A percentile compares a stretch with the other conserved stretches of the same genome.
Evolutionary conservation across 2,797 vertebrate species (phyloP).

Genomic region (Cossypha polioptera): DNA sequence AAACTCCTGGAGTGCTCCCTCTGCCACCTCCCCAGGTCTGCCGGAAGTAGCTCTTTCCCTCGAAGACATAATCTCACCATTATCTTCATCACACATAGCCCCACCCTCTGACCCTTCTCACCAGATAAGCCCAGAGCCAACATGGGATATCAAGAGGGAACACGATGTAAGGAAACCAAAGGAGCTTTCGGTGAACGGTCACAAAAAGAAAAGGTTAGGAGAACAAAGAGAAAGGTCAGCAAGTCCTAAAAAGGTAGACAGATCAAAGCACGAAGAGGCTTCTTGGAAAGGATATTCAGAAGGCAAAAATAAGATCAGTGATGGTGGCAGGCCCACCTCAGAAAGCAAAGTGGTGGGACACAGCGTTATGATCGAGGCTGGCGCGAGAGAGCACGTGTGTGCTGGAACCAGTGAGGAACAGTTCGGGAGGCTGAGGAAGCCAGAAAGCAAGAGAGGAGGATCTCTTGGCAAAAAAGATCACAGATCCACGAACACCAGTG

Average conservation of each 20-base stretch:
- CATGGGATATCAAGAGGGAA: slow-evolving; percentile 88
- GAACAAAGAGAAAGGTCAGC: slow-evolving; percentile 84
- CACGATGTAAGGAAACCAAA: slow-evolving; percentile 81
- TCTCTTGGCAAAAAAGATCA: slow-evolving; percentile 73
- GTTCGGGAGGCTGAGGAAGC: slow-evolving; percentile 74
- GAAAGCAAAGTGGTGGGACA: slow-evolving; percentile 78
- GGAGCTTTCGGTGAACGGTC: slow-evolving; percentile 80
- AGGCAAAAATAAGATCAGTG: slow-evolving; percentile 77
- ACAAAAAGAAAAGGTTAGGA: slow-evolving; percentile 84
- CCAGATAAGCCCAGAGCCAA: slow-evolving; percentile 85
- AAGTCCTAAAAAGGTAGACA: slow-evolving; percentile 85
- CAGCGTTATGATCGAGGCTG: slow-evolving; percentile 72
- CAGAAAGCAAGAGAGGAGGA: slow-evolving; percentile 78
- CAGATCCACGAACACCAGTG: slow-evolving; percentile 72
- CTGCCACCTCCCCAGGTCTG: slow-evolving; percentile 95
- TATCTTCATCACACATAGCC: slow-evolving; percentile 91
- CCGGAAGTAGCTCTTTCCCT: slow-evolving; percentile 93
- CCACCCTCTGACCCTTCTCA: slow-evolving; percentile 88
- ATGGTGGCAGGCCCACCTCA: slow-evolving; percentile 85
- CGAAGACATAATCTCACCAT: slow-evolving; percentile 89
- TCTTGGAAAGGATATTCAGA: slow-evolving; percentile 77
- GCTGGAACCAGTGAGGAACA: slow-evolving; percentile 68
- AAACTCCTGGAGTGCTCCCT: slow-evolving; percentile 90
- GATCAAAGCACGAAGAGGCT: slow-evolving; percentile 77
- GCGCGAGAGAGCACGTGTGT: slow-evolving; percentile 68